Conservation (phyloP, 2,888 invertebrate genomes). For the Caenorhabditis panamensis region DNA sequence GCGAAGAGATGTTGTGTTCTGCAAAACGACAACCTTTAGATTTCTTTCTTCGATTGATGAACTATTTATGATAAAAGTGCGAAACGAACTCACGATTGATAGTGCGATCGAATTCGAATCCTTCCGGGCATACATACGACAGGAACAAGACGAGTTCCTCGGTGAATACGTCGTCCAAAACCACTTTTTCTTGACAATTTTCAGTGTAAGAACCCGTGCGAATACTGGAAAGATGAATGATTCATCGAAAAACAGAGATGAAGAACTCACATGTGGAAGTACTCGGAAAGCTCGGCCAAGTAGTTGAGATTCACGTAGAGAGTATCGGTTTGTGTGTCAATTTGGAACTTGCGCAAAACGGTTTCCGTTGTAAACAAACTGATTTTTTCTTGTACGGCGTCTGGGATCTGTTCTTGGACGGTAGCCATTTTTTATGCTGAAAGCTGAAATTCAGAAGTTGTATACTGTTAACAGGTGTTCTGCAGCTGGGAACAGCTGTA, state of each 20-base stretch:
- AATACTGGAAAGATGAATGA: constrained; percentile 34
- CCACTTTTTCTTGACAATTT: constrained; percentile 24
- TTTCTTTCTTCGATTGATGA: not conserved
- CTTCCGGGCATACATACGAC: constrained; percentile 51
- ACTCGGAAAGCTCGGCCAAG: constrained; percentile 59
- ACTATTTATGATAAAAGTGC: not conserved
- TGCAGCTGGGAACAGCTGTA: no score
- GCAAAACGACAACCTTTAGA: constrained; percentile 5
- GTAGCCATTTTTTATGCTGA: constrained; percentile 11
- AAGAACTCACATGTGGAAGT: constrained; percentile 48
- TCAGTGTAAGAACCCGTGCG: constrained; percentile 45
- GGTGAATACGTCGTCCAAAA: constrained; percentile 39
- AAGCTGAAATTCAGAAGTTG: no score
- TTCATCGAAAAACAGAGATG: not conserved
- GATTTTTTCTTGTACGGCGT: constrained; percentile 33
- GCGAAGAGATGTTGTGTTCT: constrained; percentile 41
- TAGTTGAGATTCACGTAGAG: constrained; percentile 50
- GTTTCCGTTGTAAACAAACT: constrained; percentile 30
- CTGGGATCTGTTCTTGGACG: constrained; percentile 8
- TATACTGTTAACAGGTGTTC: no score
- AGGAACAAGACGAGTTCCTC: constrained; percentile 46
- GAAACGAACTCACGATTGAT: constrained; percentile 47
- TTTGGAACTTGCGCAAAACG: constrained; percentile 50
- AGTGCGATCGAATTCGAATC: constrained; percentile 51
- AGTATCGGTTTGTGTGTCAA: constrained; percentile 43